phyloP scores from a whole-genome alignment of 2,113 vertebrate species.

The Psittacula cyanocephala region DNA sequence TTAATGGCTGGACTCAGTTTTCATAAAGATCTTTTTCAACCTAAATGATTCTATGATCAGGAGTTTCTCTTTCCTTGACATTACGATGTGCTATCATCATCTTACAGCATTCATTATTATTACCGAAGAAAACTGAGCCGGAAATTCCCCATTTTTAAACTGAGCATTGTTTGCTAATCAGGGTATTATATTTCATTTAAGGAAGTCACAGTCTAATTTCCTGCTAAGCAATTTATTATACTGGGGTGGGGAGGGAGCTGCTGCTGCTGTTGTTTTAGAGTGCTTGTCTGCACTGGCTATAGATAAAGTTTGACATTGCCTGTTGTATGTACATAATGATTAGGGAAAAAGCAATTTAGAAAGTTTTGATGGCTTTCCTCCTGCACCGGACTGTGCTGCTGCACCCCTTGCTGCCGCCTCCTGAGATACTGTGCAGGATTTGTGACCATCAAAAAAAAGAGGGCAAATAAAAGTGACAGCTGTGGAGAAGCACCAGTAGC shows the following conservation, averaged over 20 bases:
- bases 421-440: background rate
- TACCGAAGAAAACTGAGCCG: background rate
- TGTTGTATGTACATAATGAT: background rate
- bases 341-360: background rate
- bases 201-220: background rate
- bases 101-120: background rate
- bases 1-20: background rate
- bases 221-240: background rate
- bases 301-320: background rate
- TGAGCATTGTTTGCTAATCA: constrained; percentile 32
- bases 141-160: constrained; percentile 27
- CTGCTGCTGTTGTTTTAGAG: background rate
- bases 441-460: background rate
- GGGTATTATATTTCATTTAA: constrained; percentile 6
- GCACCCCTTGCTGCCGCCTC: constrained; percentile 31
- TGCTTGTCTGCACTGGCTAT: background rate
- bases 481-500: background rate
- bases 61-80: constrained; percentile 15
- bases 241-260: background rate
- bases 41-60: background rate
- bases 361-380: background rate
- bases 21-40: background rate
- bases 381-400: background rate
- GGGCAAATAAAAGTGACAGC: background rate
- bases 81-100: background rate